Evolutionary conservation across 2,797 vertebrate genomes (phyloP), one percentile per base, ranked within the genome.

Genomic region (Lithobates sylvaticus): DNA sequence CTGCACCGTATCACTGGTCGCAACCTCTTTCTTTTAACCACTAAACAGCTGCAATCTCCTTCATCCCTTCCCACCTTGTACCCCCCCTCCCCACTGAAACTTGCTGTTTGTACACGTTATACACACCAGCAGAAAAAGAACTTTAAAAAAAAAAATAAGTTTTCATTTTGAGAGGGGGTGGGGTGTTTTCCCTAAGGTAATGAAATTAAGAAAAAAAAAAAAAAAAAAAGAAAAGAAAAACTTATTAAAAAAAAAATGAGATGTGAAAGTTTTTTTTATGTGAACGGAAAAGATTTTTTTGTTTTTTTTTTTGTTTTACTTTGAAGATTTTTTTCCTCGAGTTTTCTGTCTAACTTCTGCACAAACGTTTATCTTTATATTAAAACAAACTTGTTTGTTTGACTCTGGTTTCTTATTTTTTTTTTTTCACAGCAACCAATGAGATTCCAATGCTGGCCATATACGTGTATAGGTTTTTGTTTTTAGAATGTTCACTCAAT

Each of bases 281-380:
- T 83, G 80, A 78, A 74, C 73, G 71, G 74, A 87, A 82, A 72
- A 69, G 18, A 29, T 15, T 79, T 86, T 69, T 83, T 23, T 79
- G 81, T 68, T 83, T 83, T 78, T 23, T 74, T 86, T 69, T 83
- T 83, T 79, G 76, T 84, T 87, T 87, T 82, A 78, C 80, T 87
- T 86, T 87, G 76, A 87, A 39, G 65, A 64, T 87, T 83, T 81
- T 86, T 83, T 78, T 73, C 70, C 80, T 83, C 69, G n/a, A 83
- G 81, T 83, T 83, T 84, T 82, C 67, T 79, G 86, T 87, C 81
- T 87, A 79, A 82, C 86, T 87, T 87, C 86, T 87, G 81, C 86
- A 87, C 86, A 84, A 83, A 83, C 80, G 68, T 87, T 87, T 87
- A 83, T 87, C 86, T 87, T 87, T 87, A 87, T 87, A 87, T 87